phyloP scores from a whole-genome alignment of 2,888 invertebrate genomes.

The Shargacucullia verbasci region DNA sequence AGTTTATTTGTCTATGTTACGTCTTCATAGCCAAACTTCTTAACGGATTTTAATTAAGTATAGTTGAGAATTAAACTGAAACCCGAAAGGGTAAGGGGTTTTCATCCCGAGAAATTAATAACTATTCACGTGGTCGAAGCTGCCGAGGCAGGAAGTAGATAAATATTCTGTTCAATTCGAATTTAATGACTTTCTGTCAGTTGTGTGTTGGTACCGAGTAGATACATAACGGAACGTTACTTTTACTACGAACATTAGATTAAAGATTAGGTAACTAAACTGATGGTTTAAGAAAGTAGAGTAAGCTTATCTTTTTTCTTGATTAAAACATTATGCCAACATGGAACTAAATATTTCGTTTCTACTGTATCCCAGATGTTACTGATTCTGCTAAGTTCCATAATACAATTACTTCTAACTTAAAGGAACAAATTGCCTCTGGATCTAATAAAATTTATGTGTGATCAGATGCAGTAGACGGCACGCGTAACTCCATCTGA shows the following conservation, averaged over 20 bases:
- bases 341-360: constrained; percentile 14
- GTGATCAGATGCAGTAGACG: constrained; percentile 52
- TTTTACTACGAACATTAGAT: constrained; percentile 14
- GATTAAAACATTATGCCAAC: constrained; percentile 28
- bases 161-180: constrained; percentile 35
- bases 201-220: constrained; percentile 7
- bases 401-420: constrained; percentile 41
- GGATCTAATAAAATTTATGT: constrained; percentile 55
- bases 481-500: constrained; percentile 54
- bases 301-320: constrained; percentile 25
- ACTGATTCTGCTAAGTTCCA: constrained; percentile 18
- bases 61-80: no score
- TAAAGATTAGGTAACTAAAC: constrained; percentile 33
- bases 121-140: no score
- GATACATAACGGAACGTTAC: constrained; percentile 21
- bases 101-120: no score
- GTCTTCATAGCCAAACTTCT: no score
- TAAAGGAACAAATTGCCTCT: constrained; percentile 42
- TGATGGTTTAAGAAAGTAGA: constrained; percentile 24
- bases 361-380: constrained; percentile 15
- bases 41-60: no score
- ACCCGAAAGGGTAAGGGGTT: no score
- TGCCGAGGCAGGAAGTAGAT: constrained; percentile 2
- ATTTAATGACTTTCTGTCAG: constrained; percentile 34
- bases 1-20: no score